phyloP scores from a whole-genome alignment of 2,797 vertebrate species.

The Urosaurus nigricauda region DNA sequence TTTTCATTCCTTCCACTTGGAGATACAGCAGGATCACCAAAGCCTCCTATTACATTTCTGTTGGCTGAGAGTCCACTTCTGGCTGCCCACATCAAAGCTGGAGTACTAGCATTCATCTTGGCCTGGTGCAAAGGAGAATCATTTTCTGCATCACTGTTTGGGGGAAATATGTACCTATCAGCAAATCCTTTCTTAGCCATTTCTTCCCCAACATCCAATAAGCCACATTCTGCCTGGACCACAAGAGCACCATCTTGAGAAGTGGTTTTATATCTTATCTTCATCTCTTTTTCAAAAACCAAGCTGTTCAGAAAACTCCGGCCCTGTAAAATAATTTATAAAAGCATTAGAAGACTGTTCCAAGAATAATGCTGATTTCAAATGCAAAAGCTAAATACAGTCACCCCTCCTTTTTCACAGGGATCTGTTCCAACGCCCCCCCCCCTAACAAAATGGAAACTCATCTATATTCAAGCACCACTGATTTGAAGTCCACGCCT shows the following conservation, averaged over 20 bases:
- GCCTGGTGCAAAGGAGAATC: slow-evolving; percentile 53
- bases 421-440: too few relatives aligned
- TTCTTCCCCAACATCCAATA: slow-evolving; percentile 82
- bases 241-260: slow-evolving; percentile 80
- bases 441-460: too few relatives aligned
- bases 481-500: too few relatives aligned
- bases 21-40: slow-evolving; percentile 53
- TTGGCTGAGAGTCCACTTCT: slow-evolving; percentile 33
- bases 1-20: slow-evolving; percentile 65
- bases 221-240: slow-evolving; percentile 79
- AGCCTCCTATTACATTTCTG: slow-evolving; percentile 54
- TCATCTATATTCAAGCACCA: too few relatives aligned
- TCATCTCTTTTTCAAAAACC: slow-evolving; percentile 83
- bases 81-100: slow-evolving; percentile 59
- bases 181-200: slow-evolving; percentile 83
- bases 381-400: background rate
- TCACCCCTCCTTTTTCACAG: too few relatives aligned
- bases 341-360: slow-evolving; percentile 1
- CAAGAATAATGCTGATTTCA: background rate
- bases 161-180: slow-evolving; percentile 63
- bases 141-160: slow-evolving; percentile 50
- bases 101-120: slow-evolving; percentile 59
- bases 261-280: slow-evolving; percentile 77
- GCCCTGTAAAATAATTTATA: slow-evolving; percentile 74
- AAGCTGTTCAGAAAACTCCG: slow-evolving; percentile 82